Percentiles rank a stretch among this genome's conserved stretches.
Conservation (phyloP, 2,797 vertebrate genomes). For the Gallinago solitaria region DNA sequence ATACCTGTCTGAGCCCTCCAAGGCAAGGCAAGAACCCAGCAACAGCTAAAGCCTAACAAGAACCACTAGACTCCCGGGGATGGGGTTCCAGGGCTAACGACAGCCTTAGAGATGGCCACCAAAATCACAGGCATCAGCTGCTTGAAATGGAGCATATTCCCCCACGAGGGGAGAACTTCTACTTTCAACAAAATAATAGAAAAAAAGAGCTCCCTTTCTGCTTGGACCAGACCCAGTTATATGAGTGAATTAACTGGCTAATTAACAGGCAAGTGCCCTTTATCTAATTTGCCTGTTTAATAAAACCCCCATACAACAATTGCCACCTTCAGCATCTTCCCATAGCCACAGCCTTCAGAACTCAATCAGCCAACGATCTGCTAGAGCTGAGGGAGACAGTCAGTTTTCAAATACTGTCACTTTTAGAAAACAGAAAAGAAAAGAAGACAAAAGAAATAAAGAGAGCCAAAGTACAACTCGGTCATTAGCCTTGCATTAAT, state of each 20-base stretch:
- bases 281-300: background rate
- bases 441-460: background rate
- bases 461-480: background rate
- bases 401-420: background rate
- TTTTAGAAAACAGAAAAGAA: background rate
- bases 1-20: slow-evolving; percentile 40
- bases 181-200: background rate
- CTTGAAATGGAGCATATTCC: background rate
- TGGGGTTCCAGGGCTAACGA: background rate
- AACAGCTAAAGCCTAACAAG: background rate
- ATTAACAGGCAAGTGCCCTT: background rate
- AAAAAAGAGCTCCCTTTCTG: background rate
- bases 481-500: background rate
- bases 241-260: background rate
- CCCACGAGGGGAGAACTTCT: background rate
- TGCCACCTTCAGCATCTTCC: background rate
- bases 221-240: background rate
- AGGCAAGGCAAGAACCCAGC: slow-evolving; percentile 14
- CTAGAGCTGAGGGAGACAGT: background rate
- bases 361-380: background rate
- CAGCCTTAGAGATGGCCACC: background rate
- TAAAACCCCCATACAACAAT: background rate
- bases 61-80: background rate
- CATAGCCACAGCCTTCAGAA: background rate
- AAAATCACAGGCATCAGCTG: background rate